Percentiles rank a stretch among this genome's conserved stretches.
phyloP scores from a whole-genome alignment of 2,888 invertebrate species.

The Drosophila longiperda region DNA sequence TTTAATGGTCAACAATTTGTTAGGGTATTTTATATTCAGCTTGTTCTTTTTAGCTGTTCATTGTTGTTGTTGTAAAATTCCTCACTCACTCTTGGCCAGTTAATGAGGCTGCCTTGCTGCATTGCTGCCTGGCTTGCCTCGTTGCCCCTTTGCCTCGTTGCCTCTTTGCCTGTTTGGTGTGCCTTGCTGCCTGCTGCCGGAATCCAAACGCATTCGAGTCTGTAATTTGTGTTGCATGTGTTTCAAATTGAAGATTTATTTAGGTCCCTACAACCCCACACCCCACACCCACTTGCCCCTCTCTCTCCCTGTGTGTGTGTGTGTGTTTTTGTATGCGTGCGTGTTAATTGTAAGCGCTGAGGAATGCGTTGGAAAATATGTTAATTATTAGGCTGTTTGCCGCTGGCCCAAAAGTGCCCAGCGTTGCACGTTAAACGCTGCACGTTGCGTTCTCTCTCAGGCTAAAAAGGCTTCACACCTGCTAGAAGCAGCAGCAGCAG shows the following conservation, averaged over 20 bases:
- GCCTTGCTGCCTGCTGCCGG: slow-evolving; percentile 51
- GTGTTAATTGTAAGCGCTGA: slow-evolving; percentile 81
- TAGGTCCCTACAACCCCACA: slow-evolving; percentile 22
- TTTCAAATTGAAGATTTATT: slow-evolving; percentile 81
- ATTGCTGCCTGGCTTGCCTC: slow-evolving; percentile 27
- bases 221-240: slow-evolving; percentile 81
- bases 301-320: neutral
- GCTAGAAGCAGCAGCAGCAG: slow-evolving; percentile 24
- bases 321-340: slow-evolving; percentile 55
- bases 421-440: slow-evolving; percentile 19
- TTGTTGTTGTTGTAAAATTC: slow-evolving; percentile 60
- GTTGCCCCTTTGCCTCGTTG: slow-evolving; percentile 22
- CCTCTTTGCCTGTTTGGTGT: slow-evolving; percentile 1
- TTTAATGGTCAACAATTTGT: too few species aligned
- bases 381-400: slow-evolving; percentile 78
- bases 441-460: slow-evolving; percentile 23
- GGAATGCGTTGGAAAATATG: slow-evolving; percentile 81
- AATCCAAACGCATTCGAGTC: slow-evolving; percentile 67
- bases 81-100: slow-evolving; percentile 48
- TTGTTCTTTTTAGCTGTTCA: slow-evolving; percentile 1
- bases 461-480: slow-evolving; percentile 41
- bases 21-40: slow-evolving; percentile 17
- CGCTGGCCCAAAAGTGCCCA: slow-evolving; percentile 40
- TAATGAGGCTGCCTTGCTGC: slow-evolving; percentile 63
- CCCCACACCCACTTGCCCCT: neutral